These are phyloP conservation scores for Lasioglossum villosulum DNA, from an alignment of 2,888 invertebrate genomes.

Conservation along the genomic window DNA sequence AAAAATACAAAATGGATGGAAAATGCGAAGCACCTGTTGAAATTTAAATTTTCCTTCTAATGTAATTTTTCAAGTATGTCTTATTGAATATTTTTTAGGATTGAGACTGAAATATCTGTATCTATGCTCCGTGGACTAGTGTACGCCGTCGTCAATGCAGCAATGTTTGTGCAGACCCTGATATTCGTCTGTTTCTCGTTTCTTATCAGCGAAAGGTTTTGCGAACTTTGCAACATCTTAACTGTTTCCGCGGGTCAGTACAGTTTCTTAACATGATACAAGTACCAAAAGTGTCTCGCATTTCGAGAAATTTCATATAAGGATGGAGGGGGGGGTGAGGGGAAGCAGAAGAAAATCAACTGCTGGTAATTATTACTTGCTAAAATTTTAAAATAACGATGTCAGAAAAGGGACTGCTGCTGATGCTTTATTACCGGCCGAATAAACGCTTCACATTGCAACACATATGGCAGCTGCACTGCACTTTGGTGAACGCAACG, in stretches of 20 bases:
- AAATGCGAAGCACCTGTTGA: too few species aligned
- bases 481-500: constrained; percentile 66
- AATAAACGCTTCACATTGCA: constrained; percentile 58
- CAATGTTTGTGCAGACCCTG: constrained; percentile 69
- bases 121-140: constrained; percentile 58
- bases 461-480: constrained; percentile 74
- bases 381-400: too few species aligned
- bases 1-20: too few species aligned
- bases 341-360: too few species aligned
- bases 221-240: constrained; percentile 51
- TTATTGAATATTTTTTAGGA: too few species aligned
- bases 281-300: too few species aligned
- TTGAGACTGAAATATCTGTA: constrained; percentile 35
- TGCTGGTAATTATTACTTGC: too few species aligned
- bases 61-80: too few species aligned
- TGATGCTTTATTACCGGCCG: constrained; percentile 33
- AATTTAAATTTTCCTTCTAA: too few species aligned
- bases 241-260: constrained; percentile 55
- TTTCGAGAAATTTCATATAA: too few species aligned
- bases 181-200: constrained; percentile 64
- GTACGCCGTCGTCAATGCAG: constrained; percentile 64
- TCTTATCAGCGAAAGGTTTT: constrained; percentile 60
- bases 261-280: constrained; percentile 16
- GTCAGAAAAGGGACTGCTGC: constrained; percentile 50
- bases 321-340: too few species aligned